Evolutionary conservation across 2,888 invertebrate genomes (phyloP), one percentile per base, ranked within the genome.

Genomic region (Trissolcus brochymenae): DNA sequence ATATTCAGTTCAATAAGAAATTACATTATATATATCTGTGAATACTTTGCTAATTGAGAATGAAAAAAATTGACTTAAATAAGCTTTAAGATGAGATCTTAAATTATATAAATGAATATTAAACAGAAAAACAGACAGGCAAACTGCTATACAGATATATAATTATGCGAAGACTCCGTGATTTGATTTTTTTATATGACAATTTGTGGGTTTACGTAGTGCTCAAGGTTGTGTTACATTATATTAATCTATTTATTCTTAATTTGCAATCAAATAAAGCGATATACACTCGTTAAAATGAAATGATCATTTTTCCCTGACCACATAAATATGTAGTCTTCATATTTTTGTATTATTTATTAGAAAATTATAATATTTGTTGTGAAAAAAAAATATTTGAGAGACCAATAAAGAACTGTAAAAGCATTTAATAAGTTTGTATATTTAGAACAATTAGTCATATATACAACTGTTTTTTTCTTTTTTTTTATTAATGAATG

Each of bases 381-480:
- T 43, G 19, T 19, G 19, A 2, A 25, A 14, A 46, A 46, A 16
- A 14, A 14, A 7, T 9, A 46, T 9, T 16, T 46, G 4, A 46
- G 4, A 46, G 16, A 14, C 16, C 46, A 46, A 16, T 55, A 13
- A 16, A 40, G 55, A 40, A 46, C 9, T 14, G 14, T 46, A 3
- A 9, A 46, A 46, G 16, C 46, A 46, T 46, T 46, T 46, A 1
- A 46, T 35, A 46, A 46, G 46, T 46, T 46, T 82, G 84, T 86
- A 85, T 87, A 86, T 85, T 87, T 83, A 82, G 81, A 87, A 85
- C 84, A 84, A 84, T 85, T 84, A 86, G 77, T 83, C 83, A 81
- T 88, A 88, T 87, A 86, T 88, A 87, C 87, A 88, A 84, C 86
- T 73, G 79, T 81, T 82, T 35, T 35, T 35, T 35, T 2, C 35